Base-by-base conservation (phyloP, 2,888 invertebrate genomes). In the Cephus runcator region DNA sequence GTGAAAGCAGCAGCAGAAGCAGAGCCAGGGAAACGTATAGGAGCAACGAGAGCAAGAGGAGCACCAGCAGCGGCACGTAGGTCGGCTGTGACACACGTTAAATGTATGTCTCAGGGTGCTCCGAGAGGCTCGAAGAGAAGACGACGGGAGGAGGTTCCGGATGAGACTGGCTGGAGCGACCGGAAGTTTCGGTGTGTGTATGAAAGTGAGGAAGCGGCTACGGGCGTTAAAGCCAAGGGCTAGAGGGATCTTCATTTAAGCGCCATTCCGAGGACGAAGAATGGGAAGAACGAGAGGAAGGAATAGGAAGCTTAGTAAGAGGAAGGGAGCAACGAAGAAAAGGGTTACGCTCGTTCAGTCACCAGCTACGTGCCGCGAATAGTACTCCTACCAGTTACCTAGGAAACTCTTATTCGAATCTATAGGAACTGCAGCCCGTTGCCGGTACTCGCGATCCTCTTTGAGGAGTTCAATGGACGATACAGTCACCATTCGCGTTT, bases 321-420 rank as follows among this genome's bases (percentile, higher is more conserved):
- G 15, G 40, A 40, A 40, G 15, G 15, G 40, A 40, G 15, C 15
- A 15, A 40, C 4, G 15, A 40, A 80, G 71, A 77, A 80, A 81
- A 79, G 77, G 81, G 82, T 80, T 81, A 81, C 76, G 81, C 78
- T 82, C 82, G 83, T 83, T 84, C 83, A 79, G 83, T 80, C 79
- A 77, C 76, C 74, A 73, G 71, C 80, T 83, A 86, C 85, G 85
- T 84, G 85, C 80, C 76, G 73, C 77, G 85, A 84, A 86, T 85
- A 79, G 80, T 68, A 74, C 35, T 68, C 36, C 76, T 73, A 73
- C 36, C 73, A 76, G 75, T 80, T 73, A 78, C 73, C 31, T 75
- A 69, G 69, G 71, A 73, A 36, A 69, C 56, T 34, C 34, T 76
- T 69, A 73, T 78, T 76, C 76, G 73, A 33, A 33, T 73, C 34